Conservation (phyloP, 1,140 invertebrate species). For the Pogonomyrmex californicus region DNA sequence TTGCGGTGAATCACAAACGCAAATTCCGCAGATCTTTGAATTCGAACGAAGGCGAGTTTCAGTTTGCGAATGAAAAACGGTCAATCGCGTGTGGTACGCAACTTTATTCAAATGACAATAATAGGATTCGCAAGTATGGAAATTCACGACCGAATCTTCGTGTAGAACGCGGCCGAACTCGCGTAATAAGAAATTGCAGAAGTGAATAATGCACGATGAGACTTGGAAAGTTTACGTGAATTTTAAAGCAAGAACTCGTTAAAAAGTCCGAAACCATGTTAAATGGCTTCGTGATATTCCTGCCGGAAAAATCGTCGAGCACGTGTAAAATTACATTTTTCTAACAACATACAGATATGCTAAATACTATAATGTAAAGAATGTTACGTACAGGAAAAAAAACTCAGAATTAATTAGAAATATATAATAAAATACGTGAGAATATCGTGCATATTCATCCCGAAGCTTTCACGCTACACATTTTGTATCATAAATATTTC, state of each 20-base stretch:
- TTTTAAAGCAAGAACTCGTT: constrained; percentile 44
- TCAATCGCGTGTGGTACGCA: constrained; percentile 30
- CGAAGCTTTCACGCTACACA: not conserved
- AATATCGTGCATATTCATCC: not conserved
- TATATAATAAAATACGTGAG: not conserved
- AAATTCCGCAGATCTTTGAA: constrained; percentile 11
- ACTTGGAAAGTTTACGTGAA: constrained; percentile 41
- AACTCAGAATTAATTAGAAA: not conserved
- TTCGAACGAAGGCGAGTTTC: constrained; percentile 12
- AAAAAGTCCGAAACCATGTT: constrained; percentile 36
- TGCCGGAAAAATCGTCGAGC: not conserved
- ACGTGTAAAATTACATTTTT: constrained; percentile 23
- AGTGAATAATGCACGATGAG: constrained; percentile 55
- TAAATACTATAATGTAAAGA: not conserved
- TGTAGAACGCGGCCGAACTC: constrained; percentile 46
- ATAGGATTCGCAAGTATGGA: constrained; percentile 49
- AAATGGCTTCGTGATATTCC: constrained; percentile 28
- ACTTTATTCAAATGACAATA: constrained; percentile 48
- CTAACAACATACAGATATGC: not conserved
- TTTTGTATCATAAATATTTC: not conserved
- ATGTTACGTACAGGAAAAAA: not conserved
- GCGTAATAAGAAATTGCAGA: constrained; percentile 57
- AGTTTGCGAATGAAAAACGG: constrained; percentile 24
- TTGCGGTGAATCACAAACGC: not conserved
- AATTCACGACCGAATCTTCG: constrained; percentile 41